Evolutionary conservation across 1,140 invertebrate species (phyloP), one percentile per base, ranked within the genome.

Genomic region (Philopotamus ludificatus): DNA sequence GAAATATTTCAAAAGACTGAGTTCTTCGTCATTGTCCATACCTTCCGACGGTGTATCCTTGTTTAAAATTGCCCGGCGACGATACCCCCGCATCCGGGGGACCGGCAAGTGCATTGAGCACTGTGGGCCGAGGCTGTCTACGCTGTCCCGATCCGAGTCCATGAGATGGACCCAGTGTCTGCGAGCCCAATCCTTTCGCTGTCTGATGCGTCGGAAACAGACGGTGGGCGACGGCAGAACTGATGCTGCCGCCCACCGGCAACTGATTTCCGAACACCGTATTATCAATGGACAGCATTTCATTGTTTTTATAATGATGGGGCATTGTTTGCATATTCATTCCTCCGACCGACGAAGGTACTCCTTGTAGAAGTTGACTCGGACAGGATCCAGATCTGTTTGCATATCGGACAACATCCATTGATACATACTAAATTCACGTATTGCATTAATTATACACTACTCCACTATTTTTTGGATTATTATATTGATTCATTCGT

Each of bases 351-450:
- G 63, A 75, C 42, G 72, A 71, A 9, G 84, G 82, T 69, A 83
- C 77, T 71, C 80, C 77, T 72, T 90, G 87, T 73, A 91, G 84
- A 75, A 92, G 84, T 75, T 94, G 91, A 81, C 90, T 92, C 63
- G 92, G 93, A 76, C 91, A 95, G 67, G 93, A 95, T 28, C 92
- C 93, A 70, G 92, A 95, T 83, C 93, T 93, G 80, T 61, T 71
- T 34, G 28, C 28, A 34, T 12, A 34, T 34, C 12, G 4, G 28
- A 34, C 28, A 34, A 34, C 4, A 34, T 34, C 28, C 28, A 34
- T 34, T 34, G 28, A 34, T 4, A 34, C 28, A n/a, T n/a, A 34
- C 28, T 34, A 34, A 34, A 12, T 34, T 4, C 12, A 34, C 12
- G 12, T 34, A 34, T 7, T 34, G 4, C 28, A 34, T 34, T 34